A percentile compares a stretch with the other conserved stretches of the same genome.
Conservation (phyloP, 2,113 vertebrate genomes). For the Parotia lawesii region DNA sequence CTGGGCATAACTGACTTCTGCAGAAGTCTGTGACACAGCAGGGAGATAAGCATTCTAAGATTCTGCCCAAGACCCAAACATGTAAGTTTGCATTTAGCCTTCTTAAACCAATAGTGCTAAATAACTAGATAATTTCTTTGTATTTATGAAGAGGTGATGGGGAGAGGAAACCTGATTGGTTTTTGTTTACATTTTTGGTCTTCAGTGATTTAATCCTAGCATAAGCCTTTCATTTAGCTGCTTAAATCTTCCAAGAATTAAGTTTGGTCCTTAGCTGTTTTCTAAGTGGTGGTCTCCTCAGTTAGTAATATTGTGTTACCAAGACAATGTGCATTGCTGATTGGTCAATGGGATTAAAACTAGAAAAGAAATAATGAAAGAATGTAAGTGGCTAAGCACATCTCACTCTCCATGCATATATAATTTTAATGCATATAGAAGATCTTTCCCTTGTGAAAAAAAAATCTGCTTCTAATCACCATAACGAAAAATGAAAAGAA, state of each 20-base stretch:
- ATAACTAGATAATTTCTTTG: neutral
- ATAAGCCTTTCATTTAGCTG: neutral
- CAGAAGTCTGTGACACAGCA: neutral
- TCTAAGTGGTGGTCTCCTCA: neutral
- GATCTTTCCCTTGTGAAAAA: neutral
- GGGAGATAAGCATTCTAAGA: neutral
- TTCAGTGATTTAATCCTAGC: neutral
- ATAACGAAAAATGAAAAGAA: neutral
- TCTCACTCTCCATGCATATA: neutral
- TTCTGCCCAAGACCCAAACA: rapidly evolving
- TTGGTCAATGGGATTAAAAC: neutral
- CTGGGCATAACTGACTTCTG: neutral
- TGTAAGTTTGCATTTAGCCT: neutral
- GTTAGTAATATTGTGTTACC: neutral
- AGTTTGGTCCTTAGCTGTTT: neutral
- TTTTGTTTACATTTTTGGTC: neutral
- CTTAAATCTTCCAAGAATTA: neutral
- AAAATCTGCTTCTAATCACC: neutral
- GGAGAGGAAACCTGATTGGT: neutral
- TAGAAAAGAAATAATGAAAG: neutral
- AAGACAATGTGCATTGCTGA: neutral
- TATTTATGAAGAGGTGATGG: neutral
- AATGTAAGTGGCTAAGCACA: neutral
- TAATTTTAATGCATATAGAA: neutral
- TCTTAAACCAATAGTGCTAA: neutral